Conservation (phyloP, 2,888 invertebrate species). For the Apamea monoglypha region DNA sequence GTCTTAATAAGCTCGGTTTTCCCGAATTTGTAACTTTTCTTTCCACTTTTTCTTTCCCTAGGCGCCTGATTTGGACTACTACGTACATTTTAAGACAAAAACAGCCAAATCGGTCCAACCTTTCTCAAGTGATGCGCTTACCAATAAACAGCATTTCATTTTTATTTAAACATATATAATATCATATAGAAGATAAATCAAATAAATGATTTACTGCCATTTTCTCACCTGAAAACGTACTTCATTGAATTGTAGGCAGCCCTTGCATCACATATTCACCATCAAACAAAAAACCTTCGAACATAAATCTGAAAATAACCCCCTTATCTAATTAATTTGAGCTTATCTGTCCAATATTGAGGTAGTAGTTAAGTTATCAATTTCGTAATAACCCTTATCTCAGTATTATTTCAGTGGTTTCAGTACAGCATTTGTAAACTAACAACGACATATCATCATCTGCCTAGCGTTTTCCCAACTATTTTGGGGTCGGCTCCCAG, state of each 20-base stretch:
- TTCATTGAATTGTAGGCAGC: not conserved
- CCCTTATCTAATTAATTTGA: conserved; percentile 54
- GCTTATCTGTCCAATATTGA: conserved; percentile 41
- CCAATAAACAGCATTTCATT: no score
- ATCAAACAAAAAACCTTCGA: conserved; percentile 35
- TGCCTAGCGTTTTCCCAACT: no score
- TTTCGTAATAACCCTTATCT: conserved; percentile 54
- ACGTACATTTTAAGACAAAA: no score
- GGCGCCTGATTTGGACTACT: no score
- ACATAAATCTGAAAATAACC: conserved; percentile 50
- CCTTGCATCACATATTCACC: conserved; percentile 12
- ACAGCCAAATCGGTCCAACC: no score
- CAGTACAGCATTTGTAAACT: conserved; percentile 4
- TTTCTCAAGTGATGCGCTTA: no score
- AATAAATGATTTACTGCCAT: not conserved
- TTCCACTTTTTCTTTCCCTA: no score
- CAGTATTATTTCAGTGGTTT: conserved; percentile 31
- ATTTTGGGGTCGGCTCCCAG: not conserved
- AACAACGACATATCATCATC: not conserved
- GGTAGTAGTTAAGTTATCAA: conserved; percentile 38
- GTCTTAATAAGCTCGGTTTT: no score
- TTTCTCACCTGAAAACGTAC: not conserved
- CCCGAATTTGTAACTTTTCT: no score
- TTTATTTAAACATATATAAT: no score
- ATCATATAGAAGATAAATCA: not conserved